Evolutionary conservation across 2,797 vertebrate genomes (phyloP).

Genomic region (Cuculus canorus): DNA sequence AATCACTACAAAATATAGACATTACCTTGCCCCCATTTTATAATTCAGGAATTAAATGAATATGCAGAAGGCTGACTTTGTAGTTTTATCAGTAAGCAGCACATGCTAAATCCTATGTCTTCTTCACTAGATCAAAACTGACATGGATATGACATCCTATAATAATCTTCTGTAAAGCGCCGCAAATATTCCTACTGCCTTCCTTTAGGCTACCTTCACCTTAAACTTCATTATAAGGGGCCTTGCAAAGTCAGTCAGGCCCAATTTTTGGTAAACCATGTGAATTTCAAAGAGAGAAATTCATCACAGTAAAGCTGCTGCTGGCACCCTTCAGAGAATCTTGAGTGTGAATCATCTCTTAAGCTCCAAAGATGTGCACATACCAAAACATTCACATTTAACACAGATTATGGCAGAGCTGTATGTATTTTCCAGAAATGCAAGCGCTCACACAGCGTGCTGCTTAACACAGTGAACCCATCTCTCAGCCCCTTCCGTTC

Average conservation of each 20-base stretch:
- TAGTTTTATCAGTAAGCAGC: not conserved
- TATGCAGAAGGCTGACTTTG: not conserved
- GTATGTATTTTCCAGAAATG: not conserved
- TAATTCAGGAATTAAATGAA: not conserved
- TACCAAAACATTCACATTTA: not conserved
- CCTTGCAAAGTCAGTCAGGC: not conserved
- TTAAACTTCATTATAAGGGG: not conserved
- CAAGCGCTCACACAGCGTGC: not conserved
- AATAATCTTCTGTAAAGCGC: not conserved
- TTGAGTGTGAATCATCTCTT: not conserved
- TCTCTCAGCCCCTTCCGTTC: not conserved
- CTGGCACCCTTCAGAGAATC: not conserved
- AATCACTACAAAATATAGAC: not conserved
- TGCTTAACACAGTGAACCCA: not conserved
- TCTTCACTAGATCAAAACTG: not conserved
- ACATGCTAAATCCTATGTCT: not conserved
- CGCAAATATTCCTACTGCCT: not conserved
- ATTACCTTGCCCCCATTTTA: not conserved
- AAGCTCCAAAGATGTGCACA: not conserved
- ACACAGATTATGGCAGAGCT: not conserved
- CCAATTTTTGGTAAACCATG: not conserved
- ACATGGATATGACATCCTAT: not conserved
- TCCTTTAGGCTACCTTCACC: not conserved
- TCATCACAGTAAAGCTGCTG: not conserved
- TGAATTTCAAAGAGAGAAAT: not conserved